Evolutionary conservation across 2,113 vertebrate species (phyloP), one percentile per base, ranked within the genome.

Genomic region (Emydocephalus ijimae): DNA sequence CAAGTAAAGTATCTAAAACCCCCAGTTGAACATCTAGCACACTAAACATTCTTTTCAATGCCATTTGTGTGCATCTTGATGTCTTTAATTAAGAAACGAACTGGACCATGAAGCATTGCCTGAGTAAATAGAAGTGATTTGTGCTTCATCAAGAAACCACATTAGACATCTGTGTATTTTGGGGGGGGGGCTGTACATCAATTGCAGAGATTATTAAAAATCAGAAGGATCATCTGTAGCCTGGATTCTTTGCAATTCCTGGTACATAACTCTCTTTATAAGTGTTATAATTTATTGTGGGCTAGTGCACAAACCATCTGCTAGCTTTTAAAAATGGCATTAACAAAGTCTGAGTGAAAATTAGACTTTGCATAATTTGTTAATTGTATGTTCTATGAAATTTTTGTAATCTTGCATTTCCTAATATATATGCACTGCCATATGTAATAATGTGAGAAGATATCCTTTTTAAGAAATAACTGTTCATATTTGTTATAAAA

Each of bases 71-170:
- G 95, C 97, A 97, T 97, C 97, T 97, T 97, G 97, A 97, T 98
- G 97, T 97, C 97, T 98, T 97, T 98, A 98, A 98, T 98, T 98
- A 98, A 98, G 97, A 98, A 98, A 97, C 97, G 97, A 98, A 98
- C 97, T 98, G 98, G 97, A 98, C 98, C 98, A 94, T 98, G 97
- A 98, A 97, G 97, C 96, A 98, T 98, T 98, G 97, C 97, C 95
- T 90, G 88, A 95, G 97, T 96, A 97, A 98, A 98, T 98, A 96
- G 97, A 98, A 97, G 97, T 97, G 97, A 98, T 98, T 97, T 98
- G 96, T 97, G 95, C 93, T 94, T 96, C 95, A 96, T 97, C 93
- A 96, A 96, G 97, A 95, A 95, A 94, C 95, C 92, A 26, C 95
- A 95, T 97, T 95, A 96, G 95, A 95, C 97, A 97, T 98, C 97